Evolutionary conservation across 2,113 vertebrate genomes (phyloP).

Genomic region (Pungitius pungitius): DNA sequence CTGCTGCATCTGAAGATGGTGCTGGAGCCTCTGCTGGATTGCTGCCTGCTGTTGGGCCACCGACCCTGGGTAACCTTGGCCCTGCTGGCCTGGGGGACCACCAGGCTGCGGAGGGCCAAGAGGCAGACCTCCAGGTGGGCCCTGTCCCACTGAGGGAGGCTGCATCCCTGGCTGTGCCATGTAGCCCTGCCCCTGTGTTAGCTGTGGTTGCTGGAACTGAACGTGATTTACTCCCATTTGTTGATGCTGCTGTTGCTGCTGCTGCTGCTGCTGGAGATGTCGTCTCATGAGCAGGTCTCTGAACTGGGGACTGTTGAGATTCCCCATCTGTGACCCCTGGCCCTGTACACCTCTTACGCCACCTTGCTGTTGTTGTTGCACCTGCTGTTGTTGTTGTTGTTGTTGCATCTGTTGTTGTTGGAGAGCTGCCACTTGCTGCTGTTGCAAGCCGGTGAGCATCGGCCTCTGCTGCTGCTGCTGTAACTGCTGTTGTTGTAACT

Average conservation of each 20-base stretch:
- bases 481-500: slow-evolving; percentile 81
- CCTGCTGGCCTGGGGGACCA: slow-evolving; percentile 87
- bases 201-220: slow-evolving; percentile 91
- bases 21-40: slow-evolving; percentile 80
- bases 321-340: slow-evolving; percentile 83
- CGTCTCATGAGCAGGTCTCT: slow-evolving; percentile 90
- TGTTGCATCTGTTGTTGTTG: slow-evolving; percentile 88
- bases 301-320: slow-evolving; percentile 83
- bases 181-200: slow-evolving; percentile 87
- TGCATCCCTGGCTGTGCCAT: slow-evolving; percentile 82
- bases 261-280: slow-evolving; percentile 81
- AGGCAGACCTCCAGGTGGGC: slow-evolving; percentile 80
- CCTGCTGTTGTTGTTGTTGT: slow-evolving; percentile 84
- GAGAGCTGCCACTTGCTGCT: slow-evolving; percentile 67
- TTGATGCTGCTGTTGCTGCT: slow-evolving; percentile 84
- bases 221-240: slow-evolving; percentile 87
- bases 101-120: slow-evolving; percentile 67
- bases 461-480: slow-evolving; percentile 85
- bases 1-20: slow-evolving; percentile 78
- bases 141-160: slow-evolving; percentile 82
- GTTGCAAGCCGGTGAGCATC: slow-evolving; percentile 66
- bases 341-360: slow-evolving; percentile 75
- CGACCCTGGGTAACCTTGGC: slow-evolving; percentile 79
- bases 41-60: slow-evolving; percentile 79
- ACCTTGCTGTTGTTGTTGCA: slow-evolving; percentile 75